These are phyloP conservation scores for Thecophora atra DNA, from an alignment of 2,888 invertebrate genomes.

Conservation along the genomic window DNA sequence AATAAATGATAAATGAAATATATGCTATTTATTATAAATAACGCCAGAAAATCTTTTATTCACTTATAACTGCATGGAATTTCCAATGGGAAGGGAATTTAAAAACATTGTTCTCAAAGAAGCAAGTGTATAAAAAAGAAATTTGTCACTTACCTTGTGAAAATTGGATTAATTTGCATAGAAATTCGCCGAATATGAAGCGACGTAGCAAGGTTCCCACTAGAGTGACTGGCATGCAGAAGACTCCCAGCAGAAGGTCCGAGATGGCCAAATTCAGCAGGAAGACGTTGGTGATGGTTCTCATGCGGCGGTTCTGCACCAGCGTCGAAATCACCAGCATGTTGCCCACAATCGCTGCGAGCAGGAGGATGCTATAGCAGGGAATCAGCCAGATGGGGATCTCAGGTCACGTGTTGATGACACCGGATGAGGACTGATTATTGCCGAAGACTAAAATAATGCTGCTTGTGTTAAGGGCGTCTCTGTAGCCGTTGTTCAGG, in stretches of 20 bases:
- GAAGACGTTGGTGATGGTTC: slow-evolving; percentile 80
- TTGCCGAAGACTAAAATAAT: slow-evolving; percentile 29
- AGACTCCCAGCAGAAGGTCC: slow-evolving; percentile 75
- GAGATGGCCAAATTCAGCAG: slow-evolving; percentile 76
- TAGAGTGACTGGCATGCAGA: slow-evolving; percentile 80
- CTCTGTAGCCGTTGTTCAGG: background rate
- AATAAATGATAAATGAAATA: too few relatives aligned
- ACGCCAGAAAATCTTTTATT: too few relatives aligned
- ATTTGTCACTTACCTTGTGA: slow-evolving; percentile 71
- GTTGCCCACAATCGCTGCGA: slow-evolving; percentile 81
- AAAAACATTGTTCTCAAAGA: too few relatives aligned
- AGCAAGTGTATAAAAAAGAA: too few relatives aligned
- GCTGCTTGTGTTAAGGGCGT: slow-evolving; percentile 21
- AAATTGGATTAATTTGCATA: slow-evolving; percentile 77
- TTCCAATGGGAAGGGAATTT: too few relatives aligned
- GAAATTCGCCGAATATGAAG: slow-evolving; percentile 75
- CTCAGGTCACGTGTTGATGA: slow-evolving; percentile 42
- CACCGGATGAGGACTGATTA: slow-evolving; percentile 33
- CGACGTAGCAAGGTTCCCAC: slow-evolving; percentile 73
- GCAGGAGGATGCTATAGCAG: slow-evolving; percentile 68
- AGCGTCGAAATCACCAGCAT: slow-evolving; percentile 79
- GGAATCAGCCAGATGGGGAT: slow-evolving; percentile 52
- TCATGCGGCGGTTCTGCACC: slow-evolving; percentile 77
- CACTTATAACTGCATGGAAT: too few relatives aligned
- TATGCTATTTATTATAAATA: too few relatives aligned